Conservation (phyloP, 1,140 invertebrate genomes). For the Pachyrhynchus sulphureomaculatus region DNA sequence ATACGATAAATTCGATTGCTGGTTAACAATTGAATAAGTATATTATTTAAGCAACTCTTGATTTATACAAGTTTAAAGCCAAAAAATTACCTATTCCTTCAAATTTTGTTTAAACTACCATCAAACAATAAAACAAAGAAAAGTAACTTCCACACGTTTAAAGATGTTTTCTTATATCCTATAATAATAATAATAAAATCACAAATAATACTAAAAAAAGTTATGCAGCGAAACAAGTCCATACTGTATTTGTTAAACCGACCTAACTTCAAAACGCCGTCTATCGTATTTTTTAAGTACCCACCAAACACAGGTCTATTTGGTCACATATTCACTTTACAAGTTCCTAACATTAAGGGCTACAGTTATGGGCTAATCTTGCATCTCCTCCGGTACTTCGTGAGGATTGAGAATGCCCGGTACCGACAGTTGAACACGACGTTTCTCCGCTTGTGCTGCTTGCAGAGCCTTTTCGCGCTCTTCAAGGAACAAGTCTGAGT, state of each 20-base stretch:
- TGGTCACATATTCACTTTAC: slow-evolving; percentile 27
- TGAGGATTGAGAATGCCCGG: slow-evolving; percentile 97
- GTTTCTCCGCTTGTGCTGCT: slow-evolving; percentile 90
- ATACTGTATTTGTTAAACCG: neutral
- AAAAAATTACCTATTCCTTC: too few species aligned
- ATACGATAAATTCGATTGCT: too few species aligned
- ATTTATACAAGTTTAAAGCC: too few species aligned
- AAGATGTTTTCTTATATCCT: too few species aligned
- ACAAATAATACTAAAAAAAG: neutral
- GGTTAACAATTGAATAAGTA: too few species aligned
- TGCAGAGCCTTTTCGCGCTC: slow-evolving; percentile 88
- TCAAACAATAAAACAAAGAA: too few species aligned
- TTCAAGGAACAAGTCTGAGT: slow-evolving; percentile 95
- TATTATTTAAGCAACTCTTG: too few species aligned
- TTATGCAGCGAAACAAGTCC: neutral
- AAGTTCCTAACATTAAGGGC: slow-evolving; percentile 26
- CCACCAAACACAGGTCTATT: slow-evolving; percentile 8
- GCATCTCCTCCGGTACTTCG: slow-evolving; percentile 97
- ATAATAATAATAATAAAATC: neutral
- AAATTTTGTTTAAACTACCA: too few species aligned
- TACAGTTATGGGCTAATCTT: slow-evolving; percentile 66
- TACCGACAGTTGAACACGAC: slow-evolving; percentile 87
- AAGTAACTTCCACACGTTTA: too few species aligned
- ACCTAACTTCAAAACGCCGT: neutral
- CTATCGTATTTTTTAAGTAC: slow-evolving; percentile 4